Evolutionary conservation across 2,888 invertebrate genomes (phyloP).

Genomic region (Euspilapteryx auroguttella): DNA sequence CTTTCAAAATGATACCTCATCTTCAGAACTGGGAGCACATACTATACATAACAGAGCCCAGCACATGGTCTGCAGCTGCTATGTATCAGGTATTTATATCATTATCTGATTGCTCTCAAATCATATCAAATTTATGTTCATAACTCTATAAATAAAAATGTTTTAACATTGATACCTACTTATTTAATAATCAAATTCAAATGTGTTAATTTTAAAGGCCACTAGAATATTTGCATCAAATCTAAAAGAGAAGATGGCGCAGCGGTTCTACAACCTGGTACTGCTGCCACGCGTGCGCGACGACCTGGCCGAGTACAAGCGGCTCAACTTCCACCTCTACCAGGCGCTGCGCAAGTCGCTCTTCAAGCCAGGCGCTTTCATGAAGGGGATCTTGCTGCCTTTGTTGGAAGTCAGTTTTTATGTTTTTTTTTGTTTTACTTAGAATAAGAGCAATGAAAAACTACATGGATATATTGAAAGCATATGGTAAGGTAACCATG

Average conservation of each 20-base stretch:
- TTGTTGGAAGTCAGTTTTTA: constrained; percentile 58
- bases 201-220: constrained; percentile 67
- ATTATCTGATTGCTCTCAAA: no score
- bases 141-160: no score
- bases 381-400: constrained; percentile 86
- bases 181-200: not conserved
- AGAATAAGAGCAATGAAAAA: no score
- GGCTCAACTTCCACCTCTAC: constrained; percentile 94
- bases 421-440: not conserved
- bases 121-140: no score
- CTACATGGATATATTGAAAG: no score
- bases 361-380: constrained; percentile 97
- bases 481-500: no score
- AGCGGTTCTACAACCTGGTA: constrained; percentile 92
- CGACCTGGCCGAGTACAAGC: constrained; percentile 93
- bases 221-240: constrained; percentile 97
- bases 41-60: constrained; percentile 83
- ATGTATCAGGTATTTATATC: constrained; percentile 74
- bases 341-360: constrained; percentile 90
- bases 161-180: no score
- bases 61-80: constrained; percentile 96
- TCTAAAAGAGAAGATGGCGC: constrained; percentile 94
- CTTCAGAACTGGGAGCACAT: constrained; percentile 94
- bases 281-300: constrained; percentile 90
- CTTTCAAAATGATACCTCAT: constrained; percentile 94